Percentiles rank a stretch among this genome's conserved stretches.
These are phyloP conservation scores for Pegoplata infirma DNA, from an alignment of 2,888 invertebrate species.

Conservation along the genomic window DNA sequence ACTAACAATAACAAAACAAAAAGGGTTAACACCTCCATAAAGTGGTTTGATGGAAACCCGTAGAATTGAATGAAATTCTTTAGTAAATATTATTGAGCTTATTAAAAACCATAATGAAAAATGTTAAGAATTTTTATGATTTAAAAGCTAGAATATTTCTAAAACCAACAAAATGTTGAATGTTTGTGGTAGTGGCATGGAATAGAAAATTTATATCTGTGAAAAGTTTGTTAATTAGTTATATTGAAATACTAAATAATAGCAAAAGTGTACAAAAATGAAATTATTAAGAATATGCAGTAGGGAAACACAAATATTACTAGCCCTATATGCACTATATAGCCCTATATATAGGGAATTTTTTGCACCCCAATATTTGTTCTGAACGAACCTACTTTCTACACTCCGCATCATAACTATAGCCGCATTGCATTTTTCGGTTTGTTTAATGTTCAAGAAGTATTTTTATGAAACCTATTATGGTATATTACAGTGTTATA, in stretches of 20 bases:
- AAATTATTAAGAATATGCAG: too few relatives aligned
- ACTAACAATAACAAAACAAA: constrained; percentile 5
- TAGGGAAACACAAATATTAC: too few relatives aligned
- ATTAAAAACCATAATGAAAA: constrained; percentile 12
- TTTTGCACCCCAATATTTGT: too few relatives aligned
- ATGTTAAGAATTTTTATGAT: constrained; percentile 14
- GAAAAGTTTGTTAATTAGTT: background rate
- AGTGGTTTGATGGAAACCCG: constrained; percentile 44
- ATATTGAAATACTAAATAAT: background rate
- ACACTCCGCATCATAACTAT: too few relatives aligned
- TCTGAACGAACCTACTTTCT: too few relatives aligned
- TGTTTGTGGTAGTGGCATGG: background rate
- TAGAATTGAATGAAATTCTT: constrained; percentile 19
- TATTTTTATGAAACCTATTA: too few relatives aligned
- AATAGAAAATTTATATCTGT: background rate
- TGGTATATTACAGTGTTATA: too few relatives aligned
- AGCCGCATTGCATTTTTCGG: too few relatives aligned
- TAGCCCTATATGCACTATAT: too few relatives aligned
- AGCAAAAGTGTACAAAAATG: background rate
- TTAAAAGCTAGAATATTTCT: constrained; percentile 26
- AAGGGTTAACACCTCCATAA: constrained; percentile 47
- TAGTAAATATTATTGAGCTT: constrained; percentile 39
- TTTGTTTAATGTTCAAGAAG: too few relatives aligned
- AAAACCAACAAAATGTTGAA: too few relatives aligned
- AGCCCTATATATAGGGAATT: too few relatives aligned